A percentile compares a stretch with the other conserved stretches of the same genome.
Evolutionary conservation across 2,797 vertebrate genomes (phyloP).

Genomic region (Urocyon cinereoargenteus): DNA sequence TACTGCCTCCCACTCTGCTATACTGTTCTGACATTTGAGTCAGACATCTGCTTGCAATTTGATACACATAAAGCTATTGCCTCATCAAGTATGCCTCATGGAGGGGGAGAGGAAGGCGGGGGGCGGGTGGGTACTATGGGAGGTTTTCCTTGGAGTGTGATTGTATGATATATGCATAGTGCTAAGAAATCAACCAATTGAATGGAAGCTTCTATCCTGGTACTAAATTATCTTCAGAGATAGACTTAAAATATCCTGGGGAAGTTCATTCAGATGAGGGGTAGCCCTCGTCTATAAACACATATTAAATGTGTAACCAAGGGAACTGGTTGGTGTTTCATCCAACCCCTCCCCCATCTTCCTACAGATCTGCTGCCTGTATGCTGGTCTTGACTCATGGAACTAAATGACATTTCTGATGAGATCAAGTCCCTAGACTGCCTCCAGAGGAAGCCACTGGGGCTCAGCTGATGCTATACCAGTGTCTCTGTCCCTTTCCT

Average conservation of each 20-base stretch:
- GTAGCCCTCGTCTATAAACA: constrained; percentile 12
- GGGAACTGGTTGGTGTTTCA: not conserved
- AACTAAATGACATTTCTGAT: constrained; percentile 46
- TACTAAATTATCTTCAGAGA: constrained; percentile 34
- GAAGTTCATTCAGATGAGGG: not conserved
- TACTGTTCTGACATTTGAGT: constrained; percentile 64
- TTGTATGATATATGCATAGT: not conserved
- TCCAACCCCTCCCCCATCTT: not conserved
- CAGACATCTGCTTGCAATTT: constrained; percentile 66
- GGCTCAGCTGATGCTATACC: too few relatives aligned
- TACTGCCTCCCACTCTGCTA: not conserved
- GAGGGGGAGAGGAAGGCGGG: not conserved
- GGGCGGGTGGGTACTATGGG: too few relatives aligned
- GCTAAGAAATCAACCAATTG: constrained; percentile 31
- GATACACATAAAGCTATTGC: constrained; percentile 63
- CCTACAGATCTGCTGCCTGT: not conserved
- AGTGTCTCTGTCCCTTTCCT: not conserved
- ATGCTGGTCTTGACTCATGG: constrained; percentile 50
- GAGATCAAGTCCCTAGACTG: constrained; percentile 14
- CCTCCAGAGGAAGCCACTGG: constrained; percentile 47
- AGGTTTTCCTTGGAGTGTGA: not conserved
- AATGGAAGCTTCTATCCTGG: not conserved
- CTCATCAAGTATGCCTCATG: constrained; percentile 57
- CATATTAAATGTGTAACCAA: not conserved
- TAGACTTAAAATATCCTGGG: constrained; percentile 9